Conservation (phyloP, 2,797 vertebrate genomes). For the Oreonectes daqikongensis region DNA sequence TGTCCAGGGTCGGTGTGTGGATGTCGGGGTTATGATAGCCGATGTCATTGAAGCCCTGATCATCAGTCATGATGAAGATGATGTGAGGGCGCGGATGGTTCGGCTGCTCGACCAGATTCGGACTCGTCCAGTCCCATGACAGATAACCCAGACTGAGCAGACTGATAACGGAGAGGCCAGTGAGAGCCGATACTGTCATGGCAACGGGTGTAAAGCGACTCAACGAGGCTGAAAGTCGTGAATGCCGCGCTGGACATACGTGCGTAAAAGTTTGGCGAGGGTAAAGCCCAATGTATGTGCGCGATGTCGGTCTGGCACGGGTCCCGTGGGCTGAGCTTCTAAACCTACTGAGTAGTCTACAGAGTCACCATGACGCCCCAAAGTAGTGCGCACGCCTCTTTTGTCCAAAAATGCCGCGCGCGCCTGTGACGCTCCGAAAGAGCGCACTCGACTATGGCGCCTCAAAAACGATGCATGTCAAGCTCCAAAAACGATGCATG, state of each 20-base stretch:
- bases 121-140: conserved; percentile 92
- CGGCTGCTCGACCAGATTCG: conserved; percentile 79
- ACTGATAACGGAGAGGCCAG: conserved; percentile 91
- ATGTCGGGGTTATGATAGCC: conserved; percentile 95
- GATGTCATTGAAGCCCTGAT: conserved; percentile 95
- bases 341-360: not conserved
- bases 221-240: not conserved
- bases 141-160: conserved; percentile 93
- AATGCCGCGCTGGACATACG: not conserved
- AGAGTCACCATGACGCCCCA: too few species aligned
- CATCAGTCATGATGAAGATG: conserved; percentile 95
- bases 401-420: not conserved
- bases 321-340: not conserved
- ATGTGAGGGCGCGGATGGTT: conserved; percentile 85
- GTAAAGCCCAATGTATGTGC: not conserved
- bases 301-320: not conserved
- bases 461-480: too few species aligned
- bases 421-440: not conserved
- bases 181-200: conserved; percentile 87
- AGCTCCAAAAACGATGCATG: too few species aligned
- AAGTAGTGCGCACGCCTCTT: not conserved
- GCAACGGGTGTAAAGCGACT: conserved; percentile 18
- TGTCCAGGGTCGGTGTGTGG: conserved; percentile 90
- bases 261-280: conserved; percentile 10
- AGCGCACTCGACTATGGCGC: too few species aligned